Conservation (phyloP, 2,888 invertebrate species). For the Parnassius mnemosyne region DNA sequence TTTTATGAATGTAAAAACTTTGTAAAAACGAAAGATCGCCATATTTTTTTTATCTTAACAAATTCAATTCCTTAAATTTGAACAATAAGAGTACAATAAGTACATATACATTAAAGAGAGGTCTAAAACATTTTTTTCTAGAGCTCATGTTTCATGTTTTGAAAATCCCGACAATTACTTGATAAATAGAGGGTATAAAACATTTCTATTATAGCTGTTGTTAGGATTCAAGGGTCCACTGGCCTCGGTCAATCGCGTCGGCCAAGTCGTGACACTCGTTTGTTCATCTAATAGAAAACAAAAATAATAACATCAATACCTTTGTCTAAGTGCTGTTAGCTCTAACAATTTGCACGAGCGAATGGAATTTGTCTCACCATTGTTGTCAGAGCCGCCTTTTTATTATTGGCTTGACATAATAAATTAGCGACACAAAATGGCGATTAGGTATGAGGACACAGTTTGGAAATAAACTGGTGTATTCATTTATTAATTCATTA, state of each 20-base stretch:
- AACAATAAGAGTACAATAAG: no score
- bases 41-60: no score
- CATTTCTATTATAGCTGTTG: conserved; percentile 37
- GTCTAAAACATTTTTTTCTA: background rate
- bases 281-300: conserved; percentile 69
- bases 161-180: background rate
- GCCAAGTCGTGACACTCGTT: conserved; percentile 72
- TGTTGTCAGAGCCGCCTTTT: conserved; percentile 45
- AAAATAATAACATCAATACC: conserved; percentile 68
- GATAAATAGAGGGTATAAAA: conserved; percentile 17
- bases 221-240: conserved; percentile 33
- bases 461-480: background rate
- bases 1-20: no score
- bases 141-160: background rate
- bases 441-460: background rate
- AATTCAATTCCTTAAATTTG: no score
- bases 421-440: background rate
- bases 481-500: background rate
- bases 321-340: conserved; percentile 53
- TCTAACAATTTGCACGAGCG: conserved; percentile 66
- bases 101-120: no score
- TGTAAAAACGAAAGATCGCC: no score
- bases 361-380: conserved; percentile 60
- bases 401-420: conserved; percentile 50
- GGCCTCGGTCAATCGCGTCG: conserved; percentile 33